Base-by-base conservation (phyloP, 2,888 invertebrate species). In the Lochmaea crataegi region DNA sequence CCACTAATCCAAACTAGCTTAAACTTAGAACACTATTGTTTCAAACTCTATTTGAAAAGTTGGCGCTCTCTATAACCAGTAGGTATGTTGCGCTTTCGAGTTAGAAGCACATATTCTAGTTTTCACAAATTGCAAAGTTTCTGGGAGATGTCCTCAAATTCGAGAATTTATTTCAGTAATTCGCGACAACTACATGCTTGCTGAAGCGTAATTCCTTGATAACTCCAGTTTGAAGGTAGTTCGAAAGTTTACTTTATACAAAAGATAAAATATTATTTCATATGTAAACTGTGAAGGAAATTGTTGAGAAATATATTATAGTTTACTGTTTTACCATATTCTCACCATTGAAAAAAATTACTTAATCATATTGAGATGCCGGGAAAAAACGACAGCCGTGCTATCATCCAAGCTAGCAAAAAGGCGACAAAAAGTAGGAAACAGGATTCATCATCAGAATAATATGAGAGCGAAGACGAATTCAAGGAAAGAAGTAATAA, bases 161-260 rank as follows among this genome's bases (percentile, higher is more conserved):
- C 26, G 11, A 26, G 26, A 26, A 26, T 48, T 48, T 48, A 48
- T 48, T 48, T n/a, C 48, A 45, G 45, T 12, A 45, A 45, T 45
- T 45, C 45, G 12, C 14, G n/a, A n/a, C 48, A 48, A n/a, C 48
- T 48, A 48, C 48, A n/a, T 48, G 7, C n/a, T n/a, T n/a, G 48
- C 48, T n/a, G 48, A 48, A 48, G 48, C 14, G 48, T 48, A 48
- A n/a, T 48, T 48, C 48, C 48, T n/a, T 48, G 48, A 48, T 48
- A 48, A n/a, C n/a, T 14, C 48, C 14, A n/a, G 48, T n/a, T 48
- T 6, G 2, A 48, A 48, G n/a, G 14, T 5, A n/a, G n/a, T 48
- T 48, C n/a, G 2, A n/a, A n/a, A 48, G 48, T 48, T 48, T 1
- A 48, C n/a, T 48, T 12, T n/a, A n/a, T n/a, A 2, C 14, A 6